Conservation (phyloP, 1,140 invertebrate species). For the Himalopsyche phryganea region DNA sequence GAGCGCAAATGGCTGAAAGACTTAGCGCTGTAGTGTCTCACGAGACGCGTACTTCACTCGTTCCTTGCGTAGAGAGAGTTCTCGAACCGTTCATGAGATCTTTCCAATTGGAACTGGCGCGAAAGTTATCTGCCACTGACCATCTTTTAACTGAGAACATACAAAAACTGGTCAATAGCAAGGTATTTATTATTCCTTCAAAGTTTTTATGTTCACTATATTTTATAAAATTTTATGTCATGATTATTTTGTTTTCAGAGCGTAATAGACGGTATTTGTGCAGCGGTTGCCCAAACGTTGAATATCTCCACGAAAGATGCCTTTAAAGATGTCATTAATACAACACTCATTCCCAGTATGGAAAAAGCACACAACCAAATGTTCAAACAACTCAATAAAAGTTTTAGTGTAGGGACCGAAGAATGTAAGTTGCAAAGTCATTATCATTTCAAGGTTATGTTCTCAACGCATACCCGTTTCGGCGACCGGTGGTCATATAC, state of each 20-base stretch:
- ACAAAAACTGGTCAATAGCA: constrained; percentile 69
- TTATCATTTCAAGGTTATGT: no score
- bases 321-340: constrained; percentile 72
- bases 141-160: constrained; percentile 74
- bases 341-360: constrained; percentile 74
- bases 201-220: constrained; percentile 4
- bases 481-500: no score
- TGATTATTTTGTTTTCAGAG: constrained; percentile 48
- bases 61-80: constrained; percentile 53
- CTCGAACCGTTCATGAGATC: constrained; percentile 66
- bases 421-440: constrained; percentile 69
- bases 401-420: constrained; percentile 78
- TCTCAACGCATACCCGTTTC: no score
- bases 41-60: constrained; percentile 46
- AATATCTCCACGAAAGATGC: constrained; percentile 64
- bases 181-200: constrained; percentile 45
- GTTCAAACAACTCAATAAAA: constrained; percentile 83
- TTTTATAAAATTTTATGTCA: background rate
- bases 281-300: constrained; percentile 62
- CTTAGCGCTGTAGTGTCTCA: constrained; percentile 44
- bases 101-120: constrained; percentile 65
- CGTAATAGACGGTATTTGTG: constrained; percentile 69
- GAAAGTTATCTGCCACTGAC: constrained; percentile 70
- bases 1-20: constrained; percentile 45
- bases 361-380: constrained; percentile 81